Conservation (phyloP, 2,888 invertebrate species). For the Ferrisia virgata region DNA sequence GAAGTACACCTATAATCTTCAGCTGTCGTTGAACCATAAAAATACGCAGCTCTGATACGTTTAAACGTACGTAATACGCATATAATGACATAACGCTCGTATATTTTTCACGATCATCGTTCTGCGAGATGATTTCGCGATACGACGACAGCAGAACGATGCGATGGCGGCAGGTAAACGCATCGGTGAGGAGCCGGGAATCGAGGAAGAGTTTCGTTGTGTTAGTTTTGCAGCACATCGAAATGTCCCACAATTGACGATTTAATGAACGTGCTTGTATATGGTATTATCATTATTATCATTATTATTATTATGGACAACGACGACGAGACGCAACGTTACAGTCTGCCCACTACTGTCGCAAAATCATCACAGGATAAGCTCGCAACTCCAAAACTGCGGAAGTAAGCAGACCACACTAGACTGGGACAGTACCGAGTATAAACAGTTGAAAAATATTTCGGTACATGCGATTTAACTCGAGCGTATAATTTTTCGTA, state of each 20-base stretch:
- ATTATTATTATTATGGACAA: too few species aligned
- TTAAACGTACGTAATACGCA: background rate
- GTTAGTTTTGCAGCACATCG: background rate
- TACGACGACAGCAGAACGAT: too few species aligned
- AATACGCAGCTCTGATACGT: background rate
- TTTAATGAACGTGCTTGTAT: background rate
- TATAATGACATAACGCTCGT: background rate
- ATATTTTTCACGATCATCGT: slow-evolving; percentile 26
- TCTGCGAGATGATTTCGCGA: slow-evolving; percentile 11
- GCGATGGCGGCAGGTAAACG: background rate
- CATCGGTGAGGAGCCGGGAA: background rate
- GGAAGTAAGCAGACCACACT: background rate
- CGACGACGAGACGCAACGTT: too few species aligned
- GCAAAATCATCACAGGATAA: background rate
- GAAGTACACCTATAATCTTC: background rate
- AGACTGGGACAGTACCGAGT: background rate
- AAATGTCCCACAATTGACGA: background rate
- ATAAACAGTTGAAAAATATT: background rate
- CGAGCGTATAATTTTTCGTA: too few species aligned
- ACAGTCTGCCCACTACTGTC: too few species aligned
- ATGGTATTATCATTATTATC: too few species aligned
- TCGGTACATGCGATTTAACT: background rate
- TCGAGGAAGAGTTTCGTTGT: background rate
- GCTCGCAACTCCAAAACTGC: background rate
- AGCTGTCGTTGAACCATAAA: background rate